Conservation (phyloP, 2,888 invertebrate genomes). For the Keiferia lycopersicella region DNA sequence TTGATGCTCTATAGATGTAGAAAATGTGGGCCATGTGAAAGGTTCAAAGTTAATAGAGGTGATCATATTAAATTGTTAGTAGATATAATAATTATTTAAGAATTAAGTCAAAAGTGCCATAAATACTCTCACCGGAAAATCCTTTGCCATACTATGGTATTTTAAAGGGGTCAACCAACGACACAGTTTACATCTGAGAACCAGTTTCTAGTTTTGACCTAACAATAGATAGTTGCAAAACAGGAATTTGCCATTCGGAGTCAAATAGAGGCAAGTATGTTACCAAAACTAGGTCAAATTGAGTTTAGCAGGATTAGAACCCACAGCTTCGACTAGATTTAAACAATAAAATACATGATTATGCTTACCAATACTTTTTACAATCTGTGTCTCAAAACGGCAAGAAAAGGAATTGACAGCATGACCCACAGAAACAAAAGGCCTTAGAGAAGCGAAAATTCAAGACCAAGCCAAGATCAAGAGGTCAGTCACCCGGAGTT, state of each 20-base stretch:
- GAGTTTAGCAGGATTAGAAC: neutral
- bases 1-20: too few relatives aligned
- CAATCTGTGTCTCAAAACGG: too few relatives aligned
- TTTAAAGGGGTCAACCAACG: neutral
- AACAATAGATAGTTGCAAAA: neutral
- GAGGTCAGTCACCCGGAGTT: conserved; percentile 3
- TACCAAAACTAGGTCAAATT: neutral
- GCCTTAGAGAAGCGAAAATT: neutral
- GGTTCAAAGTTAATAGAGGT: too few relatives aligned
- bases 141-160: neutral
- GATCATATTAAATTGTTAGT: too few relatives aligned
- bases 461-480: conserved; percentile 1
- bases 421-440: conserved; percentile 1
- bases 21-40: too few relatives aligned
- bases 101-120: too few relatives aligned
- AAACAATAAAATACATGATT: neutral
- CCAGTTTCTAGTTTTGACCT: neutral
- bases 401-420: neutral
- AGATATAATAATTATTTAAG: too few relatives aligned
- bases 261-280: neutral
- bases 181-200: neutral
- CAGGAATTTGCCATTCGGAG: neutral
- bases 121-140: neutral
- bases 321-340: neutral
- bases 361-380: too few relatives aligned